A percentile compares a stretch with the other conserved stretches of the same genome.
phyloP scores from a whole-genome alignment of 2,113 vertebrate species.

The Mola mola region DNA sequence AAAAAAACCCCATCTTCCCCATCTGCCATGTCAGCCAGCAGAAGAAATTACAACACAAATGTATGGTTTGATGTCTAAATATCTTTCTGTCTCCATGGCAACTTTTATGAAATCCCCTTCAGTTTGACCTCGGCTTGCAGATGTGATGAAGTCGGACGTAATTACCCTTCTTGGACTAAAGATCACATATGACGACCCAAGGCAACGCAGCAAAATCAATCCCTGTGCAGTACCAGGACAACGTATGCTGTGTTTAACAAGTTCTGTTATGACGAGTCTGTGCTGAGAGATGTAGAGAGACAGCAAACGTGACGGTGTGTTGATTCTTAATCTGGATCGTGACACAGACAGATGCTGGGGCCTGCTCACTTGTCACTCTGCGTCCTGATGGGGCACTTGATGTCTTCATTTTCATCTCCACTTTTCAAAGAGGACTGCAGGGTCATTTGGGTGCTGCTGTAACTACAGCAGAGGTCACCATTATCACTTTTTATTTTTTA shows the following conservation, averaged over 20 bases:
- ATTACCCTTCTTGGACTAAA: constrained; percentile 37
- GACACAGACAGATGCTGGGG: constrained; percentile 64
- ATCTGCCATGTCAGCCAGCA: background rate
- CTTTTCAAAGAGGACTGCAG: constrained; percentile 16
- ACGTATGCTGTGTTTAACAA: background rate
- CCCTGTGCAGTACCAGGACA: background rate
- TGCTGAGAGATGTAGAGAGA: constrained; percentile 23
- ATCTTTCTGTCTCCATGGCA: constrained; percentile 40
- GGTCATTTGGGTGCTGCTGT: constrained; percentile 12
- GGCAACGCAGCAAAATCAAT: constrained; percentile 17
- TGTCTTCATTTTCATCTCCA: constrained; percentile 44
- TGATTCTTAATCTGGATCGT: constrained; percentile 53
- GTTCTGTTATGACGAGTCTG: constrained; percentile 5
- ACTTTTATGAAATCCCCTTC: constrained; percentile 43
- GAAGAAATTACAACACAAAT: constrained; percentile 15
- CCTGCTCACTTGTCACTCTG: constrained; percentile 63
- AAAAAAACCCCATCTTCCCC: background rate
- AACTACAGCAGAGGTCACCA: background rate
- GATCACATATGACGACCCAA: constrained; percentile 40
- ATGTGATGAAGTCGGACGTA: constrained; percentile 37
- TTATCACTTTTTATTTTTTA: background rate
- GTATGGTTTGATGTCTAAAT: constrained; percentile 22
- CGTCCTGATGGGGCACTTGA: constrained; percentile 42
- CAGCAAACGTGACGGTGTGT: constrained; percentile 39
- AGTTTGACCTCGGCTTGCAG: constrained; percentile 34